Conservation (phyloP, 2,797 vertebrate genomes). For the Falco berigora region DNA sequence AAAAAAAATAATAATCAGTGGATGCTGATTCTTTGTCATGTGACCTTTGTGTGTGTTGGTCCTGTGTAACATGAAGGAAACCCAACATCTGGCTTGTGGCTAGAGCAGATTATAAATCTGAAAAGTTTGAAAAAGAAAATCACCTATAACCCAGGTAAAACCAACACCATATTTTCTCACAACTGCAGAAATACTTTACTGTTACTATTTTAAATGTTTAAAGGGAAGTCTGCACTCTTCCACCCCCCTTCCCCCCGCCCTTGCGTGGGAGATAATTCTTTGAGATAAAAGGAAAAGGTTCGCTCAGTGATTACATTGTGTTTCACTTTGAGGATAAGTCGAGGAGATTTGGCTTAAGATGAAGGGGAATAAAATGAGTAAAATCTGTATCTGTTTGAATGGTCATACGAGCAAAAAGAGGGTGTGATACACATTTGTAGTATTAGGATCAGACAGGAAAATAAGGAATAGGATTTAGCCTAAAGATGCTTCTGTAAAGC, state of each 20-base stretch:
- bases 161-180: background rate
- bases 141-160: background rate
- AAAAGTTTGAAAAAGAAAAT: background rate
- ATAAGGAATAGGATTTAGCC: background rate
- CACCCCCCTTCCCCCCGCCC: no score
- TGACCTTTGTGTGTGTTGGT: background rate
- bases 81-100: background rate
- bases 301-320: background rate
- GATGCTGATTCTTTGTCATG: accelerated
- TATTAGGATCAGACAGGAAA: background rate
- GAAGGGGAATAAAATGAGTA: background rate
- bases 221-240: background rate
- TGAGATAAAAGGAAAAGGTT: background rate
- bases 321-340: background rate
- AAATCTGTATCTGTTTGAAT: background rate
- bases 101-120: background rate
- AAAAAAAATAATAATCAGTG: no score
- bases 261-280: background rate
- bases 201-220: background rate
- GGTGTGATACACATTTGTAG: background rate
- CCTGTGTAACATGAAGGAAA: background rate
- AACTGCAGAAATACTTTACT: background rate
- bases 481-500: background rate
- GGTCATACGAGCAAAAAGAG: background rate
- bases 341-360: background rate